A percentile compares a stretch with the other conserved stretches of the same genome.
phyloP scores from a whole-genome alignment of 2,797 vertebrate species.

The Hippopotamyrus pictus region DNA sequence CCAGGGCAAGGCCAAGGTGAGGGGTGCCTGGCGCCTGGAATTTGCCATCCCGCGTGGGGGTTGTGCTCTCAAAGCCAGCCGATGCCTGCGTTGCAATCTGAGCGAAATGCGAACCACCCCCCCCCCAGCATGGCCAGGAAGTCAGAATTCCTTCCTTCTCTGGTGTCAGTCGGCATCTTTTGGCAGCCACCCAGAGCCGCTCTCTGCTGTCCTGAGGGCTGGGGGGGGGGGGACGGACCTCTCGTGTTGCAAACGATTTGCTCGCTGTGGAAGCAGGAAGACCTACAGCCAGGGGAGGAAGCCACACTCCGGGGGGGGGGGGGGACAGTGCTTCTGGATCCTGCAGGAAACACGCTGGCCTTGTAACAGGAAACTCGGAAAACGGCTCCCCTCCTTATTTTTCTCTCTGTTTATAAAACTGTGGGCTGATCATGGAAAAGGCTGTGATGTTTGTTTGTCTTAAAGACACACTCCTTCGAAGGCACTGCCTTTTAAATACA shows the following conservation, averaged over 20 bases:
- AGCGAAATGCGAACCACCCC: conserved; percentile 31
- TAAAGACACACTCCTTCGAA: background rate
- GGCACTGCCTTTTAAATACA: background rate
- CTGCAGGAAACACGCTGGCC: background rate
- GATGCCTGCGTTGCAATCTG: conserved; percentile 6
- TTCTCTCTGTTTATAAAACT: background rate
- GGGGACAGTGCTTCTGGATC: background rate
- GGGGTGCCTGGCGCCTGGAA: background rate
- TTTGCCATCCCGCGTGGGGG: background rate
- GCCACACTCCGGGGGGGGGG: background rate
- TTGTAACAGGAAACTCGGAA: background rate
- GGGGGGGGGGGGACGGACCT: background rate
- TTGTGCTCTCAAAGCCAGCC: background rate
- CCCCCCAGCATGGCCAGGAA: conserved; percentile 49
- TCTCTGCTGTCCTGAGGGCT: background rate
- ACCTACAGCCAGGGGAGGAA: background rate
- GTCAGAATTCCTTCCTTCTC: conserved; percentile 49
- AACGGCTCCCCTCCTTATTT: background rate
- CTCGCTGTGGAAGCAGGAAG: background rate
- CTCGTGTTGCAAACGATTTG: background rate
- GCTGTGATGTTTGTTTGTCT: background rate
- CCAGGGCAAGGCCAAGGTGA: conserved; percentile 95
- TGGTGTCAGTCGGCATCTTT: conserved; percentile 41
- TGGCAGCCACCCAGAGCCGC: conserved; percentile 24
- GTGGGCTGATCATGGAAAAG: background rate